phyloP scores from a whole-genome alignment of 1,140 invertebrate species.

The Philaenus spumarius region DNA sequence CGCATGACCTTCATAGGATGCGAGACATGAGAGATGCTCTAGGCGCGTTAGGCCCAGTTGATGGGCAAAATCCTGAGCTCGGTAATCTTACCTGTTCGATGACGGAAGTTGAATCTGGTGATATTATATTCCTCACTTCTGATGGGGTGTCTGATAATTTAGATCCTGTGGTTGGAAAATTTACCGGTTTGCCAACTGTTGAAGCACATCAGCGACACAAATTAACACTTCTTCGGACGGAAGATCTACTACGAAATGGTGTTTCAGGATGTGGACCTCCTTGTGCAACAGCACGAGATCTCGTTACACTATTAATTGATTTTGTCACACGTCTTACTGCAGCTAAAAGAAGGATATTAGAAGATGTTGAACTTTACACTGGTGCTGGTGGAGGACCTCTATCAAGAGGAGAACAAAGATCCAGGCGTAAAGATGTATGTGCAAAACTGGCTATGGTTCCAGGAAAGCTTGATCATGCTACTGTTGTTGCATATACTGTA shows the following conservation, averaged over 20 bases:
- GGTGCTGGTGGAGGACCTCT: conserved; percentile 47
- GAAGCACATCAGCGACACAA: conserved; percentile 76
- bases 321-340: conserved; percentile 70
- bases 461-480: conserved; percentile 90
- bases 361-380: conserved; percentile 74
- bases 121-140: conserved; percentile 84
- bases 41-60: conserved; percentile 83
- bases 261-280: conserved; percentile 54
- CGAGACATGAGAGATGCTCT: conserved; percentile 88
- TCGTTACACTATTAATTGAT: conserved; percentile 69
- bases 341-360: conserved; percentile 69
- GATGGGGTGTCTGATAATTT: conserved; percentile 94
- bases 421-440: conserved; percentile 58
- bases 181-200: conserved; percentile 71
- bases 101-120: conserved; percentile 74
- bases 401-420: conserved; percentile 54
- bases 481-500: conserved; percentile 75
- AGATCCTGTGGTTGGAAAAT: conserved; percentile 90
- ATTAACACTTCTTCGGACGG: conserved; percentile 68
- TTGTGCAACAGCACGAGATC: conserved; percentile 48
- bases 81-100: conserved; percentile 86
- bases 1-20: conserved; percentile 84
- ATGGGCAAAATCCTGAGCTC: conserved; percentile 81
- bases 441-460: conserved; percentile 70
- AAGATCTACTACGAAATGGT: conserved; percentile 69